Evolutionary conservation across 2,113 vertebrate species (phyloP), one percentile per base, ranked within the genome.

Genomic region (Sakesphorus luctuosus): DNA sequence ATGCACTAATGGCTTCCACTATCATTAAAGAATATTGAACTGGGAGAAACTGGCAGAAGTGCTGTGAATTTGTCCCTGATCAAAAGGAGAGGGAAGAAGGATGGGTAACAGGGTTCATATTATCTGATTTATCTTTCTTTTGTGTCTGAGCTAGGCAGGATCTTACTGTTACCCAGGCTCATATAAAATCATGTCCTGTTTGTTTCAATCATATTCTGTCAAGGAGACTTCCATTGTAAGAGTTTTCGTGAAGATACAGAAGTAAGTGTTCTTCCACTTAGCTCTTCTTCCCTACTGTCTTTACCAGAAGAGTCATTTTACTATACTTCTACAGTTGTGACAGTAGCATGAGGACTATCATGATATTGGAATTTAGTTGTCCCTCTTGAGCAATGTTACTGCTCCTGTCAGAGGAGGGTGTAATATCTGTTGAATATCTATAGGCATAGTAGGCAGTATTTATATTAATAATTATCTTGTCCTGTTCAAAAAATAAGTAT

Each of bases 401-500:
- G 25, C 43, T 72, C 3, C 6, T 87, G 11, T 72, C 61, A 76
- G 69, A 84, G 56, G 26, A 90, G 36, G 29, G 6, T 85, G 72
- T 67, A 59, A 12, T 71, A 49, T 11, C 9, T 3, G 14, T 78
- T 92, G 49, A 71, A 76, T 73, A 31, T 68, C 12, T 81, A 53
- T 87, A 86, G 53, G n/a, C 67, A 62, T 59, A 69, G 61, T 36
- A 90, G 49, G 35, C 53, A 67, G 31, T 53, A 77, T 79, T 92
- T 50, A 85, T 92, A 53, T 53, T 66, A 85, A 78, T 80, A 90
- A 77, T 80, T 83, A 69, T 82, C 82, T 94, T 90, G 67, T 95
- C 90, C 58, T 83, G 38, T 80, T 93, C n/a, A 82, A 84, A 96
- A 94, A 79, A 82, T 73, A 76, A 87, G 77, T 66, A 94, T 66